Conservation (phyloP, 2,888 invertebrate species). For the Melinaea marsaeus region DNA sequence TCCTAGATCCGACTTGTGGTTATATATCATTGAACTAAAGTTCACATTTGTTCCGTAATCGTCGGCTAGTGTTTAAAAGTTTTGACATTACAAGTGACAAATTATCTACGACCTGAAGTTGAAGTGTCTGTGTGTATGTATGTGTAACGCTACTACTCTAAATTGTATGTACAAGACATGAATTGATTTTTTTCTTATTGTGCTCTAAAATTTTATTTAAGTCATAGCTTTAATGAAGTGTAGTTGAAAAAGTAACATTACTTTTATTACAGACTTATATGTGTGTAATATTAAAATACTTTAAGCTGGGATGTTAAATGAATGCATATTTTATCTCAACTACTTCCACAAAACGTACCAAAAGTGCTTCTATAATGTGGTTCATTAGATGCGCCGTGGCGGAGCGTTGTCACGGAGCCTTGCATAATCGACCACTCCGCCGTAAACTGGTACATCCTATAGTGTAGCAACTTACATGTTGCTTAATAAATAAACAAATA, state of each 20-base stretch:
- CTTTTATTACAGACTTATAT: too few species aligned
- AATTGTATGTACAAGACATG: too few species aligned
- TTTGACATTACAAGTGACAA: slow-evolving; percentile 1
- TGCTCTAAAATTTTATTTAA: too few species aligned
- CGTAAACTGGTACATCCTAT: not conserved
- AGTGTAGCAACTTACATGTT: not conserved
- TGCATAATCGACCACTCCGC: not conserved
- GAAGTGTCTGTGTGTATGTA: too few species aligned
- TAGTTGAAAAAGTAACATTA: too few species aligned
- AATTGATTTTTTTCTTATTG: too few species aligned
- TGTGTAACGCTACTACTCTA: too few species aligned
- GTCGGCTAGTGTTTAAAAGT: not conserved
- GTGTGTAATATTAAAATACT: not conserved
- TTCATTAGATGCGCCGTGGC: slow-evolving; percentile 1
- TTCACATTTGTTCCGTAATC: not conserved
- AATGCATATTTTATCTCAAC: not conserved
- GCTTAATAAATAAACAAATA: not conserved
- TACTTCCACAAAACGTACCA: not conserved
- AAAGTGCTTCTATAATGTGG: not conserved
- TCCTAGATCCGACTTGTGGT: not conserved
- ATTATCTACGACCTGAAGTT: too few species aligned
- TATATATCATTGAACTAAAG: not conserved
- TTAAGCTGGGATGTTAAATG: not conserved
- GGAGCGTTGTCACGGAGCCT: not conserved
- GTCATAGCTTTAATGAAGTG: too few species aligned